Percentiles rank a stretch among this genome's conserved stretches.
phyloP scores from a whole-genome alignment of 2,797 vertebrate species.

The Aselliscus stoliczkanus region DNA sequence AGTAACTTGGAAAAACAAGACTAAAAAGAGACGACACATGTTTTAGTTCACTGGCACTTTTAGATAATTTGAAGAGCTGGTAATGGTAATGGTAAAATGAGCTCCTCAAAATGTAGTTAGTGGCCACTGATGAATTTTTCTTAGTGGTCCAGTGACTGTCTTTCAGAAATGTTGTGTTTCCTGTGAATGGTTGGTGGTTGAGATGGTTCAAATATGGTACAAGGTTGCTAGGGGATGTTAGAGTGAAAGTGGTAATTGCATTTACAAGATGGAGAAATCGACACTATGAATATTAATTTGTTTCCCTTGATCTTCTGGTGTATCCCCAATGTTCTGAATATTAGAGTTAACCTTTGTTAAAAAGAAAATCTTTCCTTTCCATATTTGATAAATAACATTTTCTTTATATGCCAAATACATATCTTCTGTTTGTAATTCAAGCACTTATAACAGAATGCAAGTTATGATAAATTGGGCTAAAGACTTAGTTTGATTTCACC shows the following conservation, averaged over 20 bases:
- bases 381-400: background rate
- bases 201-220: background rate
- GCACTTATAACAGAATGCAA: background rate
- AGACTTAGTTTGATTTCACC: constrained; percentile 1
- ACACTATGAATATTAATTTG: background rate
- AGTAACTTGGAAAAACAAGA: background rate
- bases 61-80: background rate
- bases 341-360: background rate
- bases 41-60: background rate
- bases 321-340: background rate
- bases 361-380: background rate
- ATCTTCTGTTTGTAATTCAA: background rate
- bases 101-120: background rate
- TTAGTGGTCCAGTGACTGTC: background rate
- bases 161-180: background rate
- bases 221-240: background rate
- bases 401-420: background rate
- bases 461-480: background rate
- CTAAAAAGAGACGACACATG: background rate
- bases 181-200: background rate
- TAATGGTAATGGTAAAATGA: background rate
- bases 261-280: background rate
- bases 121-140: background rate
- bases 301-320: background rate
- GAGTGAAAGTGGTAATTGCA: too few relatives aligned